phyloP scores from a whole-genome alignment of 2,113 vertebrate genomes.

The Henicopernis longicauda region DNA sequence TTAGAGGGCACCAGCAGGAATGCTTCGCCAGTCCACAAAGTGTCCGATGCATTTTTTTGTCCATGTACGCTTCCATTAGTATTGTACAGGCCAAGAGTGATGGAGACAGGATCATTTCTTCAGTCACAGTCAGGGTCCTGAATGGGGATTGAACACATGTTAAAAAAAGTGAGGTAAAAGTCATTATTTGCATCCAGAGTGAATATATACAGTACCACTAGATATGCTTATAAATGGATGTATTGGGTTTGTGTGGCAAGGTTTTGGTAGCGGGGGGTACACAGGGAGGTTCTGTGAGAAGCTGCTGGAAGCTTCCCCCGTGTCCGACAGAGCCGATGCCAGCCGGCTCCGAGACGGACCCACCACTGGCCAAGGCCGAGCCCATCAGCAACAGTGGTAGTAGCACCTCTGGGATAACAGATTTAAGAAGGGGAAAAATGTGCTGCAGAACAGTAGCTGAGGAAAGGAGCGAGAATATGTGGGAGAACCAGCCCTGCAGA shows the following conservation, averaged over 20 bases:
- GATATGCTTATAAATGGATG: background rate
- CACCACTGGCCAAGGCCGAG: rapidly evolving
- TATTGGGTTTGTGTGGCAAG: background rate
- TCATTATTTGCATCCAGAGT: background rate
- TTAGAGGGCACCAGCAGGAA: background rate
- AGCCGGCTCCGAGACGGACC: background rate
- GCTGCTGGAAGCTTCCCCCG: no score
- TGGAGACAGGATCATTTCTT: background rate
- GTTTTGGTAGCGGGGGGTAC: background rate
- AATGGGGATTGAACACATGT: background rate
- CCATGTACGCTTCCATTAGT: background rate
- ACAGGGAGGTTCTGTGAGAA: background rate
- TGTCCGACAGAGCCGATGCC: background rate
- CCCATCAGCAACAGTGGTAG: rapidly evolving
- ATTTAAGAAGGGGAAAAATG: background rate
- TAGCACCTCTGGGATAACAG: background rate
- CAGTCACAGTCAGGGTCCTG: background rate
- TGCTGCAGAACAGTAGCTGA: no score
- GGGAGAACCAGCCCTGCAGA: background rate
- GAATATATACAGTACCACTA: background rate
- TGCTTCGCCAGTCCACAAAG: background rate
- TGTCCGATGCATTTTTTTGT: background rate
- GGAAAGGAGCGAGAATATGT: background rate
- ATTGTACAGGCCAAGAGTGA: background rate
- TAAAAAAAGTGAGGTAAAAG: background rate